These are phyloP conservation scores for Poeciliopsis infans DNA, from an alignment of 2,797 vertebrate species.

Conservation along the genomic window DNA sequence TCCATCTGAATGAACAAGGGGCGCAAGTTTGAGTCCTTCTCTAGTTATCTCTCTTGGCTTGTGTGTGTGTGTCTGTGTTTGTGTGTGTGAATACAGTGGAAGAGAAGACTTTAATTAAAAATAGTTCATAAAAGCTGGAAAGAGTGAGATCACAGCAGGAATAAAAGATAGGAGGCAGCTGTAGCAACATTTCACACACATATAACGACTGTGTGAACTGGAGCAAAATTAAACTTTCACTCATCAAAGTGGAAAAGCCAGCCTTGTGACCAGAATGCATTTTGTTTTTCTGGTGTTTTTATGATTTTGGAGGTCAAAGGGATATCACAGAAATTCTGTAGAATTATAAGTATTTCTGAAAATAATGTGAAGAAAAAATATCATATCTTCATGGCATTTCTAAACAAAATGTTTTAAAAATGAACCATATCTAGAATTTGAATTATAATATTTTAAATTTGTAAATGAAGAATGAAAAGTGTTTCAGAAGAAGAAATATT, in stretches of 20 bases:
- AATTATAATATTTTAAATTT: not conserved
- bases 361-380: not conserved
- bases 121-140: conserved; percentile 27
- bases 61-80: not conserved
- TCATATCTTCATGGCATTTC: not conserved
- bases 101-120: conserved; percentile 2
- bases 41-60: not conserved
- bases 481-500: not conserved
- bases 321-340: not conserved
- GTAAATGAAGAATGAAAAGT: not conserved
- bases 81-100: not conserved
- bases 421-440: not conserved
- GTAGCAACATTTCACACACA: not conserved
- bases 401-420: not conserved
- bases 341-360: not conserved
- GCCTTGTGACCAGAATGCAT: not conserved
- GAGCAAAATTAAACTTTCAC: not conserved
- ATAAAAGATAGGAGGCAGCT: conserved; percentile 12
- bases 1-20: conserved; percentile 20
- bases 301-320: not conserved
- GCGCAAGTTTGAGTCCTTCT: not conserved
- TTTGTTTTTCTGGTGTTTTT: not conserved
- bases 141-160: conserved; percentile 15
- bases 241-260: not conserved
- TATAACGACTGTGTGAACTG: not conserved